phyloP scores from a whole-genome alignment of 2,113 vertebrate species.

The Raja brachyura region DNA sequence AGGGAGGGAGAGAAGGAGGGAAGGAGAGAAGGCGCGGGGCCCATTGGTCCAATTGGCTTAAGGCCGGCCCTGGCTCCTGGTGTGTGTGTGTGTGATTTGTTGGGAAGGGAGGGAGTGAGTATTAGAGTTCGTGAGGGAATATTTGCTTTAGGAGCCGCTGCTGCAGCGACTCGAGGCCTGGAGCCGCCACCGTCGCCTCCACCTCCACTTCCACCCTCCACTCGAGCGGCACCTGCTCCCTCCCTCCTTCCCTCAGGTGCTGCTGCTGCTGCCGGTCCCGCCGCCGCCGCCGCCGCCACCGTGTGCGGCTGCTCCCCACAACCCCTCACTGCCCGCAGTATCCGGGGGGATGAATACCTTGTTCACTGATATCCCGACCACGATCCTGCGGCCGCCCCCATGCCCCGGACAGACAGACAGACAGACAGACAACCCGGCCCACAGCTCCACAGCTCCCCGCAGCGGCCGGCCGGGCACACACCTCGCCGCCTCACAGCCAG shows the following conservation, averaged over 20 bases:
- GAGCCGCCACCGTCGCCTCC: background rate
- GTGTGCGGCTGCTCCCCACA: too few relatives aligned
- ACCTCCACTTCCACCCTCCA: too few relatives aligned
- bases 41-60: too few relatives aligned
- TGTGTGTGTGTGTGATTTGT: too few relatives aligned
- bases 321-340: background rate
- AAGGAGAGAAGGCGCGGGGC: too few relatives aligned
- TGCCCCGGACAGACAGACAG: background rate
- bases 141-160: background rate
- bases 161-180: background rate
- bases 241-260: too few relatives aligned
- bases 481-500: background rate
- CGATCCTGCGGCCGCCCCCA: background rate
- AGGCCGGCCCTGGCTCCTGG: too few relatives aligned
- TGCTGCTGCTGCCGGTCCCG: too few relatives aligned
- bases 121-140: too few relatives aligned
- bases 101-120: background rate
- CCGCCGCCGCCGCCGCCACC: too few relatives aligned
- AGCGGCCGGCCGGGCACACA: background rate
- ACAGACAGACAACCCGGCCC: background rate
- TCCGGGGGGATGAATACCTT: slow-evolving; percentile 23
- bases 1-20: too few relatives aligned
- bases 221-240: background rate
- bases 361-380: background rate
- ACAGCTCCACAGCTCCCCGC: background rate